Percentiles rank a stretch among this genome's conserved stretches.
These are phyloP conservation scores for Trissolcus basalis DNA, from an alignment of 1,140 invertebrate genomes.

Conservation along the genomic window DNA sequence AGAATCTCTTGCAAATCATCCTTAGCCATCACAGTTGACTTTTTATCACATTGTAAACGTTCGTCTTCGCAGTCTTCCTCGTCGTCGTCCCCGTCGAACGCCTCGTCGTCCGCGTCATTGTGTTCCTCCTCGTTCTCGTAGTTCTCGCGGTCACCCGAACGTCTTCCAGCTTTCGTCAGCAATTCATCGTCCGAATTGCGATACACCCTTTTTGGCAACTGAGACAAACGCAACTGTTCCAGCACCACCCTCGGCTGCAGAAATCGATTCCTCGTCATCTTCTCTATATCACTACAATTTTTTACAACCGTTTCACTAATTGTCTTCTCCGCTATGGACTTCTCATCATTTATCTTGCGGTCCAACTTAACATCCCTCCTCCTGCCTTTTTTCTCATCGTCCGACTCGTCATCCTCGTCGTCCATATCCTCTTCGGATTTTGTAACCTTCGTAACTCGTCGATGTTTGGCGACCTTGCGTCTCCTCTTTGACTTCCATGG, in stretches of 20 bases:
- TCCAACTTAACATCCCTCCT: constrained; percentile 10
- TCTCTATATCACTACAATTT: constrained; percentile 61
- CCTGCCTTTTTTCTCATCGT: constrained; percentile 32
- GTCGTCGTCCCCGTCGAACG: constrained; percentile 50
- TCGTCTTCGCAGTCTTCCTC: constrained; percentile 59
- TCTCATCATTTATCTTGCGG: constrained; percentile 15
- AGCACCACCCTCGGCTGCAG: constrained; percentile 71
- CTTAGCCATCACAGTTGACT: constrained; percentile 54
- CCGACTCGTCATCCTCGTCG: constrained; percentile 37
- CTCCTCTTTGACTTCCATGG: constrained; percentile 60
- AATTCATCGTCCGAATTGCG: constrained; percentile 62
- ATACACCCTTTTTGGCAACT: constrained; percentile 58
- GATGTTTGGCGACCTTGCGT: constrained; percentile 54
- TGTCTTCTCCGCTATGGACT: constrained; percentile 26
- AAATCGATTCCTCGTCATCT: constrained; percentile 63
- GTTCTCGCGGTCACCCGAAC: constrained; percentile 42
- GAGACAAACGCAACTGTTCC: constrained; percentile 67
- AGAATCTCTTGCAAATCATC: constrained; percentile 68
- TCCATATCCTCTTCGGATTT: constrained; percentile 49
- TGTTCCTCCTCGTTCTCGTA: constrained; percentile 54
- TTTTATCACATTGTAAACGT: constrained; percentile 42
- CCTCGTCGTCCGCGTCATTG: constrained; percentile 55
- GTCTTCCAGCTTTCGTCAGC: constrained; percentile 20
- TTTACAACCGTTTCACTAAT: constrained; percentile 26
- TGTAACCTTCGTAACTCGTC: constrained; percentile 49